Evolutionary conservation across 1,140 invertebrate genomes (phyloP), one percentile per base, ranked within the genome.

Genomic region (Eciton burchellii): DNA sequence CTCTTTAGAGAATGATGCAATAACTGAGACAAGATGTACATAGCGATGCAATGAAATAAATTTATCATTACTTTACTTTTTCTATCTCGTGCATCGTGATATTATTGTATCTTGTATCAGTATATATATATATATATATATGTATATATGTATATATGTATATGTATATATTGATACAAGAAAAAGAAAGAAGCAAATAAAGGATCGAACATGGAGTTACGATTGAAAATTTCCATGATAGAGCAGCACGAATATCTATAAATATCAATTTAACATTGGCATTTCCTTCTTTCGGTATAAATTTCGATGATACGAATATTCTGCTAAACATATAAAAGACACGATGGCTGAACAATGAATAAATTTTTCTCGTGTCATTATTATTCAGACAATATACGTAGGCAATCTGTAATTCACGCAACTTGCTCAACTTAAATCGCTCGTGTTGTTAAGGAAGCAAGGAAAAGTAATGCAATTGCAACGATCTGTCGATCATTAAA

Each of bases 61-160:
- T 49, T 73, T 24, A 57, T 29, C 71, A 35, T 45, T n/a, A 54
- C n/a, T 21, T n/a, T 12, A 0, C n/a, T 35, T 26, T 57, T 52
- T 63, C 54, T 41, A 0, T 72, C 43, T 29, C 45, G 2, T 35
- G 16, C 56, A 43, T 57, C 49, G 16, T 35, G 11, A 85, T 85
- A 70, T 82, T 65, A 85, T 82, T 79, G 68, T 41, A 63, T 35
- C 35, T n/a, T n/a, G n/a, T n/a, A n/a, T n/a, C n/a, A n/a, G n/a
- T n/a, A n/a, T n/a, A n/a, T n/a, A n/a, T n/a, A n/a, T n/a, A n/a
- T n/a, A n/a, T n/a, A n/a, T n/a, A n/a, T n/a, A n/a, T n/a, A n/a
- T n/a, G n/a, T n/a, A n/a, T n/a, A n/a, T n/a, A n/a, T n/a, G 35
- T 2, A 35, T 35, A 35, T 35, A 35, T 6, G 6, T 35, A 6